phyloP scores from a whole-genome alignment of 1,140 invertebrate genomes.

The Arctopsyche grandis region DNA sequence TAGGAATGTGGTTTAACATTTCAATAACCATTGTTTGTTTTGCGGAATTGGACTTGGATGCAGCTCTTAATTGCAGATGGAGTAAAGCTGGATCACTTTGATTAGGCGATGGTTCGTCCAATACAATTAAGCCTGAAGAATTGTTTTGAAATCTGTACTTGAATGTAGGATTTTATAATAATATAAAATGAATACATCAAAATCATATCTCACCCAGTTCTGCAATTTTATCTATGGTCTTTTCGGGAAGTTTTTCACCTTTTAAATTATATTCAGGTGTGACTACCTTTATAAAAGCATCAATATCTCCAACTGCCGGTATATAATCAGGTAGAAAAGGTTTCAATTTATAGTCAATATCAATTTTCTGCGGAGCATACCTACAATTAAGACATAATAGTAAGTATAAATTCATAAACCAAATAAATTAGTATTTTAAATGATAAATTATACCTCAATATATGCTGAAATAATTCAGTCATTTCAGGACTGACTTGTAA shows the following conservation, averaged over 20 bases:
- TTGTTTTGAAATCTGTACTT: conserved; percentile 19
- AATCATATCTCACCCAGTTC: conserved; percentile 58
- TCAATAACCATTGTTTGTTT: conserved; percentile 60
- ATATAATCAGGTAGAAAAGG: conserved; percentile 98
- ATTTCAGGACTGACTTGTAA: conserved; percentile 85
- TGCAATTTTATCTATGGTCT: conserved; percentile 61
- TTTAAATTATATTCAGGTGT: conserved; percentile 75
- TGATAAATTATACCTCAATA: conserved; percentile 76
- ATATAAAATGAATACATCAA: neutral
- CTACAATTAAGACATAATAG: too few species aligned
- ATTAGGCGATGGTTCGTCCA: conserved; percentile 94
- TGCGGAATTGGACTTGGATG: conserved; percentile 69
- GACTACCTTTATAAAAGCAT: conserved; percentile 95
- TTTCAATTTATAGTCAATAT: conserved; percentile 88
- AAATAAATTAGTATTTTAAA: neutral
- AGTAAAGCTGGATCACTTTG: conserved; percentile 96
- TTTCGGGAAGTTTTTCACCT: conserved; percentile 59
- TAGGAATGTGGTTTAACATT: too few species aligned
- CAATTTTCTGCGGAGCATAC: conserved; percentile 92
- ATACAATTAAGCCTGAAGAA: conserved; percentile 76
- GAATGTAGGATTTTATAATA: neutral
- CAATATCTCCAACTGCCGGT: conserved; percentile 97
- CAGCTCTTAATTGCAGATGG: conserved; percentile 90
- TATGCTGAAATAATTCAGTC: conserved; percentile 93
- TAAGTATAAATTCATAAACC: neutral